Evolutionary conservation across 2,888 invertebrate species (phyloP).

Genomic region (Nomada ruficornis): DNA sequence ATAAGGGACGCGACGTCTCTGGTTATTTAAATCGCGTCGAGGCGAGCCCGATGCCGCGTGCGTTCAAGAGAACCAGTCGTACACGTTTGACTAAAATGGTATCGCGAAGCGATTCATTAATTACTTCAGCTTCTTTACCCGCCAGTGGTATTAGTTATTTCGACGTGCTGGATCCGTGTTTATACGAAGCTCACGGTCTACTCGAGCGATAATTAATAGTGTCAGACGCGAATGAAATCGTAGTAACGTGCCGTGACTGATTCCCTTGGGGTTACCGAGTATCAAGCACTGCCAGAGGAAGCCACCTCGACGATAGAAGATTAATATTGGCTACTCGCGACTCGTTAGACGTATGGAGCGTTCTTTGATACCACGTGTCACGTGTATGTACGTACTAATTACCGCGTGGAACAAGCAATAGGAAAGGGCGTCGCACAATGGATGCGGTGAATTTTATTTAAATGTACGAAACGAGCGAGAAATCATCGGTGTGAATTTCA

Average conservation of each 20-base stretch:
- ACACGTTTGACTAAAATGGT: constrained; percentile 62
- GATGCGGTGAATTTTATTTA: constrained; percentile 22
- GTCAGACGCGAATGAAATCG: constrained; percentile 69
- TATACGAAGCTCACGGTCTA: constrained; percentile 50
- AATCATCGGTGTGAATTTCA: constrained; percentile 21
- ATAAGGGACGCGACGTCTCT: constrained; percentile 20
- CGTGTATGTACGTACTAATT: constrained; percentile 46
- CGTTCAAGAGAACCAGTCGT: constrained; percentile 55
- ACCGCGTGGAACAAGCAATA: constrained; percentile 22
- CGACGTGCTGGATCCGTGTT: constrained; percentile 65
- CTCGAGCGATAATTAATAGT: constrained; percentile 69
- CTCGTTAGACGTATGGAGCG: constrained; percentile 28
- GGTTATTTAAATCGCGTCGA: constrained; percentile 36
- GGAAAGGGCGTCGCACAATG: constrained; percentile 15
- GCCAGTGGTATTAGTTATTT: constrained; percentile 68
- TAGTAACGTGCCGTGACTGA: constrained; percentile 72
- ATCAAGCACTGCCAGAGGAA: constrained; percentile 57
- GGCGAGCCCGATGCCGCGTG: background rate
- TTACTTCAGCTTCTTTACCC: constrained; percentile 57
- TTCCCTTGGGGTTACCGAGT: constrained; percentile 66
- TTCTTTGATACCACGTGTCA: constrained; percentile 11
- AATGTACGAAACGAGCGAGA: background rate
- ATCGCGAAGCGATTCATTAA: constrained; percentile 60
- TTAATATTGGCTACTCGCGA: constrained; percentile 63
- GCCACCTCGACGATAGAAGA: constrained; percentile 50